These are phyloP conservation scores for Lepidurus couesii DNA, from an alignment of 1,140 invertebrate species.

Conservation along the genomic window DNA sequence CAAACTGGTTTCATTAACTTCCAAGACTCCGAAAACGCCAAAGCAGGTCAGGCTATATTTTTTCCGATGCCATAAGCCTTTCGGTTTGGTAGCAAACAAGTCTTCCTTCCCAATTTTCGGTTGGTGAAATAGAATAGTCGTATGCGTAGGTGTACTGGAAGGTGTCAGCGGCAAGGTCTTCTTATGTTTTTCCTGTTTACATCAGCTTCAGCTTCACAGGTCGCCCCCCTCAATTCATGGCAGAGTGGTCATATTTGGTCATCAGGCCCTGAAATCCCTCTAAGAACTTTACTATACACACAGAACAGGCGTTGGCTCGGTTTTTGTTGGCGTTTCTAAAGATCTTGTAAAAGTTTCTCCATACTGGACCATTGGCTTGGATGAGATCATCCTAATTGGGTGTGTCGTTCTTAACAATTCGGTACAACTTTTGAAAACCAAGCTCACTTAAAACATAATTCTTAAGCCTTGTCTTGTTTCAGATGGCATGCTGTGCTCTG, in stretches of 20 bases:
- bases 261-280: background rate
- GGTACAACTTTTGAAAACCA: background rate
- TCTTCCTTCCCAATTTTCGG: background rate
- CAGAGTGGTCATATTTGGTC: slow-evolving; percentile 6
- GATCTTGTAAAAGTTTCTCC: background rate
- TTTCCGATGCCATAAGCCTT: background rate
- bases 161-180: background rate
- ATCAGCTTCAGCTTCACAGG: background rate
- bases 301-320: background rate
- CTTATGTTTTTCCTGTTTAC: background rate
- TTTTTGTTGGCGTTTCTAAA: background rate
- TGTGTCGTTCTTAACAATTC: slow-evolving; percentile 13
- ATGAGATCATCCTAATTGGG: slow-evolving; percentile 18
- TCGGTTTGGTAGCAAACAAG: background rate
- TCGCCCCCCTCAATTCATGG: background rate
- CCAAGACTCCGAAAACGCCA: background rate
- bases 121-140: background rate
- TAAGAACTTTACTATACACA: slow-evolving; percentile 1
- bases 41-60: background rate
- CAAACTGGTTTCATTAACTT: background rate
- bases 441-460: background rate
- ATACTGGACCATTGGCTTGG: background rate
- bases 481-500: background rate
- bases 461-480: slow-evolving; percentile 3
- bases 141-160: background rate